phyloP scores from a whole-genome alignment of 2,113 vertebrate genomes.

The Monarcha castaneiventris region DNA sequence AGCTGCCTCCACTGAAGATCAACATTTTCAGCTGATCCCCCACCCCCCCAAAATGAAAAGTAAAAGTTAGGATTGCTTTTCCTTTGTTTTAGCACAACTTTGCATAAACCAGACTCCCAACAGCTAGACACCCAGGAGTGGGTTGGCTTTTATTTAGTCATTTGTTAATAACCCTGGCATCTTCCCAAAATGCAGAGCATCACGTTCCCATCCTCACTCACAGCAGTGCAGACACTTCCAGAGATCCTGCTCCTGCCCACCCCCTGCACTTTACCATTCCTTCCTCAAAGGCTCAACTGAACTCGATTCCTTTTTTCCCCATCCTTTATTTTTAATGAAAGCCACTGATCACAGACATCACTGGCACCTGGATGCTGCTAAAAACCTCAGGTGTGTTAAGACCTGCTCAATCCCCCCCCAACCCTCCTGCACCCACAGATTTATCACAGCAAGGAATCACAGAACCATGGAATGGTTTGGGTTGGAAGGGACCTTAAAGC shows the following conservation, averaged over 20 bases:
- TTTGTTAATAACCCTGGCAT: background rate
- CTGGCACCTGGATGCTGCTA: background rate
- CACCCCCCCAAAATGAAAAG: background rate
- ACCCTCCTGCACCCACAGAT: background rate
- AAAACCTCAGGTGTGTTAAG: background rate
- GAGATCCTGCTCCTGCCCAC: background rate
- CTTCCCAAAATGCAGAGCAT: background rate
- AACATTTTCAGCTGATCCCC: background rate
- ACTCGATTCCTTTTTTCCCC: background rate
- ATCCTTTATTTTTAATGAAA: background rate
- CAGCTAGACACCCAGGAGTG: background rate
- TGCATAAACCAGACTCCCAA: background rate
- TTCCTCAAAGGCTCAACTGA: background rate
- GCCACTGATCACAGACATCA: accelerated
- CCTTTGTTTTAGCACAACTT: background rate
- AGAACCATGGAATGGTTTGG: background rate
- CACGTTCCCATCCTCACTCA: accelerated
- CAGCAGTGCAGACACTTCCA: background rate
- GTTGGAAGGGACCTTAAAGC: background rate
- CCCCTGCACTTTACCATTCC: background rate
- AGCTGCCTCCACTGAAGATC: background rate
- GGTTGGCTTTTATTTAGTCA: background rate
- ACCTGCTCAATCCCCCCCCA: background rate
- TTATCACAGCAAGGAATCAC: background rate
- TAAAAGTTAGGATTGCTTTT: background rate